Conservation (phyloP, 2,797 vertebrate species). For the Naso thynnoides region DNA sequence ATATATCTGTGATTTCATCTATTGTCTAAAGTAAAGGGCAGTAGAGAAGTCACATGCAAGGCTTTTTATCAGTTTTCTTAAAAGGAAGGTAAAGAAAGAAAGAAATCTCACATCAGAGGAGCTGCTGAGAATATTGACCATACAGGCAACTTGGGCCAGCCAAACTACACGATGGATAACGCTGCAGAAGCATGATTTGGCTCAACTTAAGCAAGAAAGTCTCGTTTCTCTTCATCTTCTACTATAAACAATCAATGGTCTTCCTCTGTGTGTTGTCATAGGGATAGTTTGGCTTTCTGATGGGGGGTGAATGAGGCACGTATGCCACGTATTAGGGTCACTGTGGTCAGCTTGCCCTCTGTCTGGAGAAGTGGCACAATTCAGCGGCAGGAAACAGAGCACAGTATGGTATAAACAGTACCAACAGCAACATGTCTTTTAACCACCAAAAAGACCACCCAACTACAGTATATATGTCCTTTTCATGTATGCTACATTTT, state of each 20-base stretch:
- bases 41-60: not conserved
- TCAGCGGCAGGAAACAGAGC: too few species aligned
- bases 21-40: not conserved
- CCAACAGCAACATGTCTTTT: too few species aligned
- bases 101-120: not conserved
- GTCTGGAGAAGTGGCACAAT: too few species aligned
- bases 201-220: not conserved
- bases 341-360: too few species aligned
- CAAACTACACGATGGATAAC: conserved; percentile 13
- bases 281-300: too few species aligned
- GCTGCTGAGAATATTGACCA: not conserved
- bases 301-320: too few species aligned
- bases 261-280: conserved; percentile 14
- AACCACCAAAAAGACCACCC: too few species aligned
- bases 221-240: conserved; percentile 8
- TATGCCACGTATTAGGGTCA: too few species aligned
- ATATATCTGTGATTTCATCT: not conserved
- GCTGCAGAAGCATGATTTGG: not conserved
- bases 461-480: too few species aligned
- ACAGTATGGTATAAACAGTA: too few species aligned
- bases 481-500: too few species aligned
- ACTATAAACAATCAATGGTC: conserved; percentile 31
- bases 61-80: not conserved
- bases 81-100: not conserved
- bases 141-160: not conserved